Evolutionary conservation across 1,140 invertebrate species (phyloP), one percentile per base, ranked within the genome.

Genomic region (Drosophila bocki): DNA sequence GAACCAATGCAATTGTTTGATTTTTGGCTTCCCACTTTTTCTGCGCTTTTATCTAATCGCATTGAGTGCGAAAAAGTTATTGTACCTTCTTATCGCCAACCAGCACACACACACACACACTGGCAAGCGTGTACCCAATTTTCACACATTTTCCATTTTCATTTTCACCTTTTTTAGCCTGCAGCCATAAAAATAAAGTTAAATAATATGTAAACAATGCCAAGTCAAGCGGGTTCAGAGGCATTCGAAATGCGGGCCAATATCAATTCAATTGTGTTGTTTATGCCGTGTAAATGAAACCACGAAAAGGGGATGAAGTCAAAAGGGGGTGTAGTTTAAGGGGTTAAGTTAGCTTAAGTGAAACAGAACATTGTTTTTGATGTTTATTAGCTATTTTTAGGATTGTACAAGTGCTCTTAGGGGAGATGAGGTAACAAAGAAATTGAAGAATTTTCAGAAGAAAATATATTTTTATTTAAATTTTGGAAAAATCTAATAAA

Each of bases 201-300:
- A 90, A 88, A 90, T 70, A 78, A 78, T 85, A 78, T 90, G 75
- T 85, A 84, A 80, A 84, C 78, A 85, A 64, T 45, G n/a, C 17
- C 29, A 68, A 64, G 70, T 61, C 50, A 71, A 80, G 80, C 84
- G 77, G 84, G 84, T 59, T 56, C 35, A 47, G 54, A 47, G 57
- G 15, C n/a, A 45, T 26, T 61, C n/a, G 12, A 61, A 68, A 88
- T 90, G 74, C 85, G 85, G 85, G 85, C 61, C 85, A 85, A 75
- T 85, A 85, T 75, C 78, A 85, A 82, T 88, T 81, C 69, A 81
- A 75, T 79, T 83, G 63, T 76, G 57, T 77, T 65, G 67, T 77
- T 78, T 78, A 78, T 79, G 58, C 22, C 45, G 8, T 62, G 58
- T 42, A 64, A 42, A 64, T 37, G 19, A 35, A 51, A 35, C 32